Evolutionary conservation across 2,888 invertebrate genomes (phyloP), one percentile per base, ranked within the genome.

Genomic region (Xylophagus ater): DNA sequence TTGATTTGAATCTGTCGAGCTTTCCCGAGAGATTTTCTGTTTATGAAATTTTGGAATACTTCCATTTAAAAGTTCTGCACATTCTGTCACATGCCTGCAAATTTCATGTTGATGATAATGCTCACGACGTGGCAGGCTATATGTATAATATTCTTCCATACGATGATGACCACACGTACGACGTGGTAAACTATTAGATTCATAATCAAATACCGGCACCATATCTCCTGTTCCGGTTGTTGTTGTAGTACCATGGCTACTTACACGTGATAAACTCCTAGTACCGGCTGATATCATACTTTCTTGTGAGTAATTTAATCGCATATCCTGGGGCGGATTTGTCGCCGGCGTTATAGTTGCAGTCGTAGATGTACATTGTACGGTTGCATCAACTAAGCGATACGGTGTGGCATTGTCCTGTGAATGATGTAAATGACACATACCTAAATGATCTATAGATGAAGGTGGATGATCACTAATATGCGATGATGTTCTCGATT

Each of bases 101-200:
- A 36, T 12, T 25, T 62, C 63, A 8, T 58, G 59, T 10, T 51
- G 51, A 29, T 62, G 59, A 43, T 56, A 44, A 1, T 57, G 50
- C 3, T 62, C 62, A 1, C 55, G 48, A 2, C 65, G 50, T 0
- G 65, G 65, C 46, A 65, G 46, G 41, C 65, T 65, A 20, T 61
- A 56, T 3, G 62, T 59, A 24, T 55, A 59, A 44, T 56, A 58
- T 33, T 63, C 62, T 13, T 58, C 58, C 24, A 57, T 49, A 10
- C 58, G 57, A 36, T 62, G 60, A 35, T 61, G 60, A 29, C 57
- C 58, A 45, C 65, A 65, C 3, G 62, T 49, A 2, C 64, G 52
- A 0, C 65, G 53, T 1, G 65, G 65, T 37, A 65, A 49, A 43
- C 65, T 65, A 29, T 65, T 63, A 43, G 61, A 58, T 43, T 65